A percentile compares a stretch with the other conserved stretches of the same genome.
phyloP scores from a whole-genome alignment of 2,888 invertebrate genomes.

The Pardosa pseudoannulata region DNA sequence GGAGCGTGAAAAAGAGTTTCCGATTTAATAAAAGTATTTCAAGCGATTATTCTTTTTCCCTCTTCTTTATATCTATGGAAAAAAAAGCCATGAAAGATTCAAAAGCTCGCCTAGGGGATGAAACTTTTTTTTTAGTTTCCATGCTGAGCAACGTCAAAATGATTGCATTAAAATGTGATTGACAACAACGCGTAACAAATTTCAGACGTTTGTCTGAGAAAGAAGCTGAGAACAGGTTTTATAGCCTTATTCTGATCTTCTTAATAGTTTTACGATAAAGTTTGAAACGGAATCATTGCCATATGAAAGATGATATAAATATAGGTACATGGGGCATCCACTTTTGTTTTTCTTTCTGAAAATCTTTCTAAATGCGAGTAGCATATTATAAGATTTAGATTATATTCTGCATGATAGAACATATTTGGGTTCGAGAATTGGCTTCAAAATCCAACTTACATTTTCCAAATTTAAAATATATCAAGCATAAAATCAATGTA shows the following conservation, averaged over 20 bases:
- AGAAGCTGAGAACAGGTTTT: slow-evolving; percentile 4
- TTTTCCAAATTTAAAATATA: background rate
- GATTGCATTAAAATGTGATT: slow-evolving; percentile 50
- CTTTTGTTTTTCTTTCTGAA: slow-evolving; percentile 3
- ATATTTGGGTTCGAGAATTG: slow-evolving; percentile 27
- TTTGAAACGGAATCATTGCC: slow-evolving; percentile 17
- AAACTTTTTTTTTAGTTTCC: slow-evolving; percentile 36
- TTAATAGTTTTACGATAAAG: slow-evolving; percentile 54
- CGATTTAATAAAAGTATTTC: slow-evolving; percentile 45
- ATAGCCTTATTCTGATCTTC: slow-evolving; percentile 16
- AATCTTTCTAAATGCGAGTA: slow-evolving; percentile 22
- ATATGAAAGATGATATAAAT: slow-evolving; percentile 11
- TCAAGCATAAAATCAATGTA: background rate
- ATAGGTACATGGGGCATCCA: background rate
- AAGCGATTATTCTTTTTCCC: slow-evolving; percentile 20
- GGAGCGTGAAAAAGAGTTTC: slow-evolving; percentile 35
- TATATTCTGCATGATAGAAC: slow-evolving; percentile 14
- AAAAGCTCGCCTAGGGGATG: slow-evolving; percentile 9
- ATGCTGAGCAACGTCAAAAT: slow-evolving; percentile 32
- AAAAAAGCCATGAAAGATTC: slow-evolving; percentile 41
- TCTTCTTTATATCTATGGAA: slow-evolving; percentile 12
- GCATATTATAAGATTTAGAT: slow-evolving; percentile 26
- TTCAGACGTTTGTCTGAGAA: slow-evolving; percentile 15
- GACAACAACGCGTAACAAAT: slow-evolving; percentile 33
- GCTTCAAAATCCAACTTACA: slow-evolving; percentile 22